Percentiles rank a stretch among this genome's conserved stretches.
phyloP scores from a whole-genome alignment of 1,140 invertebrate genomes.

The Drosophila quadrilineata region DNA sequence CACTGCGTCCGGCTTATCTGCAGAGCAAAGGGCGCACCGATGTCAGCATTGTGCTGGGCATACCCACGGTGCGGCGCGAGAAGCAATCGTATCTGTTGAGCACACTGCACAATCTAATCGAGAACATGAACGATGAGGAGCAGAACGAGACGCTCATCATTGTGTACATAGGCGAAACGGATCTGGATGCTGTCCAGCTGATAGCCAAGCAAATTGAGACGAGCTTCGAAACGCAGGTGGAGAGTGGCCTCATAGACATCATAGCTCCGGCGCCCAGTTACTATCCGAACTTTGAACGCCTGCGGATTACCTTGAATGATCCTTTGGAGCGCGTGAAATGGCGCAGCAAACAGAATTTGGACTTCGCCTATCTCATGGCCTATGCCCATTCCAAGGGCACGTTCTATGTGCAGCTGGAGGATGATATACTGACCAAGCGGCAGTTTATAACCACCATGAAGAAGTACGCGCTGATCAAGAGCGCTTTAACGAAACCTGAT shows the following conservation, averaged over 20 bases:
- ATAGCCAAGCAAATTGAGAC: constrained; percentile 89
- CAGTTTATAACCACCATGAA: constrained; percentile 94
- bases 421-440: constrained; percentile 95
- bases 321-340: constrained; percentile 93
- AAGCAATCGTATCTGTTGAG: constrained; percentile 94
- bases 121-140: constrained; percentile 90
- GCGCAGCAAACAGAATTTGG: constrained; percentile 98
- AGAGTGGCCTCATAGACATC: constrained; percentile 93
- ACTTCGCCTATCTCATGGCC: constrained; percentile 98
- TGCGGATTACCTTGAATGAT: constrained; percentile 92
- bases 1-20: constrained; percentile 89
- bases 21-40: constrained; percentile 88
- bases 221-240: constrained; percentile 89
- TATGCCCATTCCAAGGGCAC: constrained; percentile 92
- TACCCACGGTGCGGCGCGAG: constrained; percentile 93
- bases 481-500: constrained; percentile 85
- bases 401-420: constrained; percentile 95
- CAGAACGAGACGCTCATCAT: constrained; percentile 92
- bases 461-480: constrained; percentile 91
- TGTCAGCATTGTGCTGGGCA: constrained; percentile 91
- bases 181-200: constrained; percentile 87
- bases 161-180: constrained; percentile 94
- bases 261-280: constrained; percentile 92
- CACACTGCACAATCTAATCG: constrained; percentile 93
- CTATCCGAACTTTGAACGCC: constrained; percentile 92